Conservation (phyloP, 2,797 vertebrate species). For the Poeciliopsis presidionis region DNA sequence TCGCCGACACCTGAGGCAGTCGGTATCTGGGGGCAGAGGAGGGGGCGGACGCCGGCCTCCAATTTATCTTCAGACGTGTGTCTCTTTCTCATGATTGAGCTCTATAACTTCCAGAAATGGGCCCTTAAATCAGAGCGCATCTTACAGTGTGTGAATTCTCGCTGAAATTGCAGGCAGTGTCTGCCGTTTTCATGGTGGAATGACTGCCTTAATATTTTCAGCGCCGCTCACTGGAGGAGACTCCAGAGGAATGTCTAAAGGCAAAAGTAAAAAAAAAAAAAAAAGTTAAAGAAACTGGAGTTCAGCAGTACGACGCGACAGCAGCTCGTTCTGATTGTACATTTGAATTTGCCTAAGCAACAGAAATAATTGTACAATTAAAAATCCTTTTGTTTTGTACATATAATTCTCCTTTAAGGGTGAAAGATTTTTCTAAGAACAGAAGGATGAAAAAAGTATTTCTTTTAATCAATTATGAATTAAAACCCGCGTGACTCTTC, state of each 20-base stretch:
- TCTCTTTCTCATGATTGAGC: conserved; percentile 92
- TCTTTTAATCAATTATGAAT: background rate
- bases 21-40: conserved; percentile 70
- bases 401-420: background rate
- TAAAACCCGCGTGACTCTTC: background rate
- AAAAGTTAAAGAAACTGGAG: background rate
- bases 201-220: conserved; percentile 81
- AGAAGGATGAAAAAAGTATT: background rate
- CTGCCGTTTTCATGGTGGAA: conserved; percentile 90
- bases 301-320: conserved; percentile 15
- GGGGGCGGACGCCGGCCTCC: conserved; percentile 65
- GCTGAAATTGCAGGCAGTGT: conserved; percentile 86
- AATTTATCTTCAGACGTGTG: conserved; percentile 89
- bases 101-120: conserved; percentile 92
- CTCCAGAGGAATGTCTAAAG: conserved; percentile 12
- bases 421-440: background rate
- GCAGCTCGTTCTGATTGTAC: background rate
- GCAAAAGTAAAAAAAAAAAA: conserved; percentile 9
- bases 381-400: background rate
- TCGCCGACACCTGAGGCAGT: conserved; percentile 84
- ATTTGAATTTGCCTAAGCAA: background rate
- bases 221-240: conserved; percentile 43
- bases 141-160: conserved; percentile 89
- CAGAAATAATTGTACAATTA: background rate
- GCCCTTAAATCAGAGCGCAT: conserved; percentile 94